phyloP scores from a whole-genome alignment of 1,140 invertebrate species.

The Battus philenor region DNA sequence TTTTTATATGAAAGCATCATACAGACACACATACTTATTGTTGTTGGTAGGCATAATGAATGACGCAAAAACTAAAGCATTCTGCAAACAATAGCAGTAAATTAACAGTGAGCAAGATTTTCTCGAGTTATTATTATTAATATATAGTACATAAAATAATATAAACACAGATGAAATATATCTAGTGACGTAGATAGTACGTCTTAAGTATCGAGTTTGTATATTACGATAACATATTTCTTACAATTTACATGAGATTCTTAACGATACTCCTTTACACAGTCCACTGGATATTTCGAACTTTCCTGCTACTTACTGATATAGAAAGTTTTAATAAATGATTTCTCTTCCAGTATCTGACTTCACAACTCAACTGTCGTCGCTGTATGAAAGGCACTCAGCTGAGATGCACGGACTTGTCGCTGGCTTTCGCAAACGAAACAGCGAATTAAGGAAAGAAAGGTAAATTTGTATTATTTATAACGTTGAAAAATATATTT shows the following conservation, averaged over 20 bases:
- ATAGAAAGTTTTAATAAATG: constrained; percentile 6
- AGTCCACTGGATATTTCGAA: background rate
- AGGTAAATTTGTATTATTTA: constrained; percentile 82
- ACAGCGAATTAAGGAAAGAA: constrained; percentile 91
- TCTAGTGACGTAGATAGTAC: too few relatives aligned
- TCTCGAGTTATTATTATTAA: background rate
- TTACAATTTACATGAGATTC: background rate
- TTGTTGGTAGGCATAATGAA: too few relatives aligned
- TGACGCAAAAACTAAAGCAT: too few relatives aligned
- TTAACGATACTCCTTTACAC: background rate
- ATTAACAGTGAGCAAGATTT: too few relatives aligned
- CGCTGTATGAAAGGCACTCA: constrained; percentile 94
- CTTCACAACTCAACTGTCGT: constrained; percentile 94
- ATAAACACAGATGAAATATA: too few relatives aligned
- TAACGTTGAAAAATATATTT: background rate
- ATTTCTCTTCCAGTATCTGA: constrained; percentile 89
- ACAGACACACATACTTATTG: too few relatives aligned
- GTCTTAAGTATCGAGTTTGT: too few relatives aligned
- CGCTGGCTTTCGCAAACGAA: constrained; percentile 90
- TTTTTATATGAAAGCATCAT: too few relatives aligned
- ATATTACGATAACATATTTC: too few relatives aligned
- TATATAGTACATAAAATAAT: background rate
- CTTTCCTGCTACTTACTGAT: background rate
- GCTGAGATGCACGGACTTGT: constrained; percentile 92
- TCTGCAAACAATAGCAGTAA: too few relatives aligned